Conservation (phyloP, 1,140 invertebrate genomes). For the Rhagoletis zephyria region DNA sequence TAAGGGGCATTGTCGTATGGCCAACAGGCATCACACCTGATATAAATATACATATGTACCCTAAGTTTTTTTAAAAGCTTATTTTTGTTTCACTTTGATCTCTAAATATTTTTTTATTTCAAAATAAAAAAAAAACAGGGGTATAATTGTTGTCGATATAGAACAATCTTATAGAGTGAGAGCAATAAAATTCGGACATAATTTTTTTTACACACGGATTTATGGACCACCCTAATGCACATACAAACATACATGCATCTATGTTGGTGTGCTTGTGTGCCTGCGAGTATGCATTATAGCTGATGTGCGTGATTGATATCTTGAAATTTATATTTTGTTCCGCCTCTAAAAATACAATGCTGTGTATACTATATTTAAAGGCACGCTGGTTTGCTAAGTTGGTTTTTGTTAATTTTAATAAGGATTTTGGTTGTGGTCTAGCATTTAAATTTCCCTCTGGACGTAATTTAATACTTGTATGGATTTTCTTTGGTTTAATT, state of each 20-base stretch:
- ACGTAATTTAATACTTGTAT: background rate
- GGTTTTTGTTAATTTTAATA: background rate
- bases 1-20: no score
- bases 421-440: background rate
- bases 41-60: no score
- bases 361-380: background rate
- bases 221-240: background rate
- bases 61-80: no score
- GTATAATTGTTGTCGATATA: no score
- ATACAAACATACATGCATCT: background rate
- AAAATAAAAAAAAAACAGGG: no score
- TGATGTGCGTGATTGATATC: background rate
- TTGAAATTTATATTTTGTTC: slow-evolving; percentile 40
- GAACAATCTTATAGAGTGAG: no score
- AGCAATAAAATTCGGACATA: no score
- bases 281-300: background rate
- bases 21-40: no score
- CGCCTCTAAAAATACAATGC: slow-evolving; percentile 10
- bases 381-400: background rate
- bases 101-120: no score
- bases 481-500: background rate
- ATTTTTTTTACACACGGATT: no score
- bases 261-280: background rate
- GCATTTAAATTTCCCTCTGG: background rate
- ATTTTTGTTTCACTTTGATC: no score